Evolutionary conservation across 2,797 vertebrate species (phyloP).

Genomic region (Melanotaenia parkinsoni): DNA sequence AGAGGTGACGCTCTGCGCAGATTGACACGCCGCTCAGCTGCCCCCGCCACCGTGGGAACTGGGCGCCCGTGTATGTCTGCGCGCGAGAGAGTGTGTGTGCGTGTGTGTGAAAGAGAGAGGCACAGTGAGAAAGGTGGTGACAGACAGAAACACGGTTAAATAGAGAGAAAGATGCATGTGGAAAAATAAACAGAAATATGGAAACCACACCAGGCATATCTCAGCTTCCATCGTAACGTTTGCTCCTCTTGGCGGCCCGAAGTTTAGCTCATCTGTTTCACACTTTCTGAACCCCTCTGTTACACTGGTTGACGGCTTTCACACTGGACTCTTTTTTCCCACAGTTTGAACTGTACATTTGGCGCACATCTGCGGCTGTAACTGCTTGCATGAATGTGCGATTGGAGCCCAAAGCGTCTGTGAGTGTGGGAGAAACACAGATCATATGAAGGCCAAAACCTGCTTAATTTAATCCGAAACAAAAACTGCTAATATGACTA

Average conservation of each 20-base stretch:
- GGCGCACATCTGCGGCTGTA: constrained; percentile 58
- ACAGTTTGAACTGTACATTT: constrained; percentile 70
- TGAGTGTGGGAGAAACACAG: constrained; percentile 14
- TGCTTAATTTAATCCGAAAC: background rate
- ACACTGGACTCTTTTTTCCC: constrained; percentile 63
- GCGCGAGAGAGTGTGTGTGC: constrained; percentile 25
- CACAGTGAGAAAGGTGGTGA: constrained; percentile 2
- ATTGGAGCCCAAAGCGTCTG: background rate
- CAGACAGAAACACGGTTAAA: constrained; percentile 19
- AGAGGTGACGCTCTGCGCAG: constrained; percentile 79
- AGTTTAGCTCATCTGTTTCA: constrained; percentile 53
- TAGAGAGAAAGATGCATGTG: background rate
- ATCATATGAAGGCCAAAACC: constrained; percentile 32
- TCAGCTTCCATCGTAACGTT: constrained; percentile 50
- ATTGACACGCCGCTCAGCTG: constrained; percentile 76
- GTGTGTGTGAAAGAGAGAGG: background rate
- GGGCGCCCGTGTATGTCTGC: constrained; percentile 61
- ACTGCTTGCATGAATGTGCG: constrained; percentile 26
- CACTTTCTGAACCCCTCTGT: constrained; percentile 51
- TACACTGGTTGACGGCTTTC: constrained; percentile 55
- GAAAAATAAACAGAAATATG: constrained; percentile 1
- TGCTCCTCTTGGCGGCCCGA: constrained; percentile 62
- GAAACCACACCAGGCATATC: constrained; percentile 61
- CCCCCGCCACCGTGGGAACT: constrained; percentile 83
- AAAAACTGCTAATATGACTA: background rate